These are phyloP conservation scores for Phaenicophaeus curvirostris DNA, from an alignment of 2,797 vertebrate species.

Conservation along the genomic window DNA sequence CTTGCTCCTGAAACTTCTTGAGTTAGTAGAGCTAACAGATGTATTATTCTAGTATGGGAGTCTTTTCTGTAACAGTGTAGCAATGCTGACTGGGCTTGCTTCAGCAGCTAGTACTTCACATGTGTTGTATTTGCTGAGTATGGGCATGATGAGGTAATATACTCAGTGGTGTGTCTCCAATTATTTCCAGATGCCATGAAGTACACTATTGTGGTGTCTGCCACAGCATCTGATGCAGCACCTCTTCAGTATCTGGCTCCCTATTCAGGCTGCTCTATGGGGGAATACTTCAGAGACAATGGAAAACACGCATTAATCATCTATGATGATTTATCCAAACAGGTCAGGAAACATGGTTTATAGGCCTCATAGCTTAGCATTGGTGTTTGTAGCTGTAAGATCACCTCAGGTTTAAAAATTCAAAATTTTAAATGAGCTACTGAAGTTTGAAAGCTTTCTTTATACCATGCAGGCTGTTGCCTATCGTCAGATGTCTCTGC, in stretches of 20 bases:
- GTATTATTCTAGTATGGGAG: accelerated
- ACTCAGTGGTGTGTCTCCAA: background rate
- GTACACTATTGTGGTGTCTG: slow-evolving; percentile 98
- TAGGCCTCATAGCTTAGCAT: accelerated
- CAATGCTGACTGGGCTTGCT: background rate
- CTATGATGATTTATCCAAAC: slow-evolving; percentile 98
- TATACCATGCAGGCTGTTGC: slow-evolving; percentile 86
- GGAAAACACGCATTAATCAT: slow-evolving; percentile 97
- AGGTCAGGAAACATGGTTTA: slow-evolving; percentile 78
- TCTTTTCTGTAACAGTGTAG: accelerated
- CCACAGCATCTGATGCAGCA: slow-evolving; percentile 96
- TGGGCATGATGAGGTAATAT: accelerated
- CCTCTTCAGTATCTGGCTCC: slow-evolving; percentile 97
- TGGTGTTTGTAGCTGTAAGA: background rate
- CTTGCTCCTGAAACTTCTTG: background rate
- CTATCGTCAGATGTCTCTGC: slow-evolving; percentile 98
- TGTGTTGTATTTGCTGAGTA: accelerated
- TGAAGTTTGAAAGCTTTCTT: background rate
- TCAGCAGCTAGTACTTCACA: accelerated
- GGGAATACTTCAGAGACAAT: slow-evolving; percentile 97
- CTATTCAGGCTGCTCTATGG: slow-evolving; percentile 98
- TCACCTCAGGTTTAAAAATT: background rate
- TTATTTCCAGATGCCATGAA: slow-evolving; percentile 90
- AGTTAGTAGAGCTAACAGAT: accelerated
- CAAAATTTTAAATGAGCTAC: accelerated